Evolutionary conservation across 2,113 vertebrate genomes (phyloP).

Genomic region (Cryptotis parvus): DNA sequence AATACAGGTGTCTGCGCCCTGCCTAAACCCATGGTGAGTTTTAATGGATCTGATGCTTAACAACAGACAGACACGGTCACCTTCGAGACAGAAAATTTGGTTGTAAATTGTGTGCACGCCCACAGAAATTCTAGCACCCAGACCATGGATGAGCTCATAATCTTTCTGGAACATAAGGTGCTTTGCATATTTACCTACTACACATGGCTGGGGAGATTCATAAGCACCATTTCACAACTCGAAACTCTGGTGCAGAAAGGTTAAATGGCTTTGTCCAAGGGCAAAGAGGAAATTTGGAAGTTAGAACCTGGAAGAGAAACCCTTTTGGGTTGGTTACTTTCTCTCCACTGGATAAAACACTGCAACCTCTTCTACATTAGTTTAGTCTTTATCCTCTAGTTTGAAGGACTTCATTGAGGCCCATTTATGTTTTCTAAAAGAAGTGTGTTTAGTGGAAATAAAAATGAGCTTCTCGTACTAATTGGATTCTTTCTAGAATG

Average conservation of each 20-base stretch:
- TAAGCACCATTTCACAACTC: slow-evolving; percentile 69
- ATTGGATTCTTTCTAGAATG: slow-evolving; percentile 27
- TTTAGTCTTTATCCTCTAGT: not conserved
- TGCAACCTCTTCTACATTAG: not conserved
- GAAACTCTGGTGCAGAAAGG: slow-evolving; percentile 53
- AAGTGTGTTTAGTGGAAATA: slow-evolving; percentile 34
- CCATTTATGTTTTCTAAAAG: not conserved
- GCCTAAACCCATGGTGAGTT: not conserved
- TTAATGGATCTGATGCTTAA: not conserved
- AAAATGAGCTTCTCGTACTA: not conserved
- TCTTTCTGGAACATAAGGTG: slow-evolving; percentile 76
- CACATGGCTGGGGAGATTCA: slow-evolving; percentile 52
- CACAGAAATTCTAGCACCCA: slow-evolving; percentile 64
- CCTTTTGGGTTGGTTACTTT: not conserved
- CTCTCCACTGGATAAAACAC: not conserved
- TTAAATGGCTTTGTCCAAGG: slow-evolving; percentile 65
- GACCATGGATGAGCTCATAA: slow-evolving; percentile 76
- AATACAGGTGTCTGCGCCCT: too few relatives aligned
- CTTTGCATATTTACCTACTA: slow-evolving; percentile 75
- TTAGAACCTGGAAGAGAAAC: slow-evolving; percentile 17
- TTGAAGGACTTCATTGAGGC: not conserved
- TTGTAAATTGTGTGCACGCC: slow-evolving; percentile 58
- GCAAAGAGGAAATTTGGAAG: not conserved
- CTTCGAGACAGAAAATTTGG: slow-evolving; percentile 31
- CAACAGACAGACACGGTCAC: slow-evolving; percentile 48